Evolutionary conservation across 1,140 invertebrate species (phyloP).

Genomic region (Pseudachorutes palmiensis): DNA sequence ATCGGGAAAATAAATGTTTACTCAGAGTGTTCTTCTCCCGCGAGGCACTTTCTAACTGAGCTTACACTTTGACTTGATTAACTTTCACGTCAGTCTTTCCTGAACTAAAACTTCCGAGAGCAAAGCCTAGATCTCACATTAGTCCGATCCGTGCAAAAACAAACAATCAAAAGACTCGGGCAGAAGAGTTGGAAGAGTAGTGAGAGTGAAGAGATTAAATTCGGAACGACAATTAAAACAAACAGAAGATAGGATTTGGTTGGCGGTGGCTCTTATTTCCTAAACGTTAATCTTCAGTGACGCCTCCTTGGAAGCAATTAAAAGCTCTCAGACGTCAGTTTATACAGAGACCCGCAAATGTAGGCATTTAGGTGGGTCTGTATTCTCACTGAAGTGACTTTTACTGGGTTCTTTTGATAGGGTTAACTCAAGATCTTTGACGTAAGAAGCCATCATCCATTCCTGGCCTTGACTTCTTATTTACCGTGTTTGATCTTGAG

Average conservation of each 20-base stretch:
- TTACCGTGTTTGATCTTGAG: too few species aligned
- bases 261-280: too few species aligned
- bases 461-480: too few species aligned
- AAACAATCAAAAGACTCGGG: conserved; percentile 5
- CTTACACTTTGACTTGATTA: conserved; percentile 11
- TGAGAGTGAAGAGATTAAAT: neutral
- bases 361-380: too few species aligned
- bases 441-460: too few species aligned
- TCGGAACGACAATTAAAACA: neutral
- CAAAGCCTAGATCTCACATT: neutral
- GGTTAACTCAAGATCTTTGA: too few species aligned
- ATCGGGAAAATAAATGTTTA: conserved; percentile 9
- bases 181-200: neutral
- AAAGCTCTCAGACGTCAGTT: too few species aligned
- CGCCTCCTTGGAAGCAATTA: too few species aligned
- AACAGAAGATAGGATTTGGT: neutral
- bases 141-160: neutral
- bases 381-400: too few species aligned
- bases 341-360: too few species aligned
- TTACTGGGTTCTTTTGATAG: too few species aligned
- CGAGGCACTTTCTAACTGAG: neutral
- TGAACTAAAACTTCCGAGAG: neutral
- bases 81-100: conserved; percentile 6
- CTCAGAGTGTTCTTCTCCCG: neutral
- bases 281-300: too few species aligned